These are phyloP conservation scores for Rutpela maculata DNA, from an alignment of 2,888 invertebrate genomes.

Conservation along the genomic window DNA sequence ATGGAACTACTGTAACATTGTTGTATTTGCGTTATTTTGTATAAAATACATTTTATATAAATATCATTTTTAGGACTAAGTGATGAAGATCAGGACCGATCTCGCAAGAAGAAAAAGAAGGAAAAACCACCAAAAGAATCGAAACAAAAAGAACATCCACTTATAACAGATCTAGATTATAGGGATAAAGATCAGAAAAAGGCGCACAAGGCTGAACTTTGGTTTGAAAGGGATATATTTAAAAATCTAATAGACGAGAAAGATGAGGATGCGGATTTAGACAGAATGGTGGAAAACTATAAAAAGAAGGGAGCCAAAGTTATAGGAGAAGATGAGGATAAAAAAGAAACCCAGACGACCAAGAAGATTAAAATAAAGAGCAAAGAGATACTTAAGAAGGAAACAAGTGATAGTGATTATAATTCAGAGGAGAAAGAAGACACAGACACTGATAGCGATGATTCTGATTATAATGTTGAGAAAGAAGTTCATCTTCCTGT, in stretches of 20 bases:
- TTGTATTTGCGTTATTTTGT: no score
- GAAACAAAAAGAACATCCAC: conserved; percentile 77
- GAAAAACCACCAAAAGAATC: conserved; percentile 58
- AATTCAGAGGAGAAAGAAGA: conserved; percentile 65
- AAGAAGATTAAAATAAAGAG: conserved; percentile 52
- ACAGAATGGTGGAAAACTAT: conserved; percentile 84
- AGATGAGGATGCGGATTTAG: conserved; percentile 91
- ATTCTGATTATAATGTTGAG: conserved; percentile 75
- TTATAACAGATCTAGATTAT: conserved; percentile 87
- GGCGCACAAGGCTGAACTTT: conserved; percentile 87
- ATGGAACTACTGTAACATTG: no score
- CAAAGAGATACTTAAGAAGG: conserved; percentile 45
- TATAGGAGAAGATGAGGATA: conserved; percentile 73
- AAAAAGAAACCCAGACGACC: conserved; percentile 61
- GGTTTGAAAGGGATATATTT: conserved; percentile 91
- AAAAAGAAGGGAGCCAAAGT: conserved; percentile 81
- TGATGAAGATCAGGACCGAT: conserved; percentile 75
- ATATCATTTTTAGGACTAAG: conserved; percentile 76
- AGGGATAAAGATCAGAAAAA: conserved; percentile 84
- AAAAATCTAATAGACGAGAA: conserved; percentile 87
- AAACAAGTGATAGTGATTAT: conserved; percentile 65
- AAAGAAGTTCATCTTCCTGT: conserved; percentile 64
- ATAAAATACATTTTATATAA: neutral
- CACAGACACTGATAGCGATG: conserved; percentile 61
- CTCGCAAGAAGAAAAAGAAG: conserved; percentile 70